These are phyloP conservation scores for Oligia latruncula DNA, from an alignment of 2,888 invertebrate genomes.

Conservation along the genomic window DNA sequence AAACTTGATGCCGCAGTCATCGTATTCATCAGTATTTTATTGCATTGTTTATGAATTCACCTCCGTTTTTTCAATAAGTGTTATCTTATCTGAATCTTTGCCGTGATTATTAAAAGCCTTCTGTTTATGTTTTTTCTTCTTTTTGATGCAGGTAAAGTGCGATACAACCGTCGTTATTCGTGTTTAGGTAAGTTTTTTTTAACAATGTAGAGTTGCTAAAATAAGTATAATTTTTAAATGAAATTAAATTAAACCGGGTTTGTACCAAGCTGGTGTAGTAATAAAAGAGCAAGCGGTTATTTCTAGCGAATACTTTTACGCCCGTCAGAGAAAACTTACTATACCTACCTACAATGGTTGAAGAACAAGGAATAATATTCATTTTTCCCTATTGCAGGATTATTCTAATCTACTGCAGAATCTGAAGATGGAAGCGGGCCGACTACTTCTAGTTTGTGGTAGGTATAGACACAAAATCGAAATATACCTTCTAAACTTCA, in stretches of 20 bases:
- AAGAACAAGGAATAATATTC: not conserved
- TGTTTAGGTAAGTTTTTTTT: constrained; percentile 16
- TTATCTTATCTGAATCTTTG: constrained; percentile 59
- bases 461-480: not conserved
- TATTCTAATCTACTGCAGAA: not conserved
- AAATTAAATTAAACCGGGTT: not conserved
- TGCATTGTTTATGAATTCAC: constrained; percentile 54
- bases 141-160: constrained; percentile 35
- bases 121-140: constrained; percentile 43
- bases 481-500: not conserved
- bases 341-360: no score
- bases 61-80: constrained; percentile 37
- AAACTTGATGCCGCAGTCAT: constrained; percentile 33
- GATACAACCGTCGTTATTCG: constrained; percentile 29
- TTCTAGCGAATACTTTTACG: not conserved
- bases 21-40: constrained; percentile 53
- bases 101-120: constrained; percentile 59
- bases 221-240: not conserved
- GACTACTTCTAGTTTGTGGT: not conserved
- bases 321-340: not conserved
- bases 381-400: not conserved
- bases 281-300: not conserved
- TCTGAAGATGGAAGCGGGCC: not conserved
- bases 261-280: not conserved
- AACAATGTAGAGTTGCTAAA: not conserved